Evolutionary conservation across 2,797 vertebrate species (phyloP).

Genomic region (Karalla daura): DNA sequence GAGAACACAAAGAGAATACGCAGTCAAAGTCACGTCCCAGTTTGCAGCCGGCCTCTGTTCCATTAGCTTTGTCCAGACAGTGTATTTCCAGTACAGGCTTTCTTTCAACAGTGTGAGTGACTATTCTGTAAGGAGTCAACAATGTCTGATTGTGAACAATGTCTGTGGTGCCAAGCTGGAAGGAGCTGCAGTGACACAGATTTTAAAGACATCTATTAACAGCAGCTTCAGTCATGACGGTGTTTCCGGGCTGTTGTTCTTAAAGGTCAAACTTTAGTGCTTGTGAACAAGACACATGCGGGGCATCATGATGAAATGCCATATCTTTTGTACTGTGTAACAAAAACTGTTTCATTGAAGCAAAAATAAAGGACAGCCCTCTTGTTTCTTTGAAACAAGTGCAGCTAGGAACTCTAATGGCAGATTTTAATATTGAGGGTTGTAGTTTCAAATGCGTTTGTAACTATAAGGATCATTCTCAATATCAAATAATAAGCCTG

Average conservation of each 20-base stretch:
- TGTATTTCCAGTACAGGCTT: background rate
- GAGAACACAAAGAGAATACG: constrained; percentile 15
- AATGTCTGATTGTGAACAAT: background rate
- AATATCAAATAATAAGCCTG: background rate
- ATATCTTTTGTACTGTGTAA: constrained; percentile 1
- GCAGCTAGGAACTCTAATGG: background rate
- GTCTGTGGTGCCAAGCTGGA: background rate
- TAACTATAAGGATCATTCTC: background rate
- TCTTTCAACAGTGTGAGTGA: constrained; percentile 12
- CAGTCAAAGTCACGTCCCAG: background rate
- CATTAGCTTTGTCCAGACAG: constrained; percentile 6
- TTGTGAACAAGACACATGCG: background rate
- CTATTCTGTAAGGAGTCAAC: background rate
- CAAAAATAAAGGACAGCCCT: too few relatives aligned
- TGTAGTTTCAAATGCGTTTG: background rate
- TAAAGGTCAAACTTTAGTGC: too few relatives aligned
- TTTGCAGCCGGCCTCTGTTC: background rate
- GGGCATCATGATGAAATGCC: constrained; percentile 6
- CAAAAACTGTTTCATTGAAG: background rate
- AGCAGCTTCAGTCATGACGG: too few relatives aligned
- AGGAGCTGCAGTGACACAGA: background rate
- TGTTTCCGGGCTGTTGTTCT: too few relatives aligned
- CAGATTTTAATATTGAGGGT: background rate
- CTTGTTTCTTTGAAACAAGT: too few relatives aligned
- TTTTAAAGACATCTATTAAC: background rate